Base-by-base conservation (phyloP, 35 echinoderm and acorn worm genomes). In the Acanthaster planci region DNA sequence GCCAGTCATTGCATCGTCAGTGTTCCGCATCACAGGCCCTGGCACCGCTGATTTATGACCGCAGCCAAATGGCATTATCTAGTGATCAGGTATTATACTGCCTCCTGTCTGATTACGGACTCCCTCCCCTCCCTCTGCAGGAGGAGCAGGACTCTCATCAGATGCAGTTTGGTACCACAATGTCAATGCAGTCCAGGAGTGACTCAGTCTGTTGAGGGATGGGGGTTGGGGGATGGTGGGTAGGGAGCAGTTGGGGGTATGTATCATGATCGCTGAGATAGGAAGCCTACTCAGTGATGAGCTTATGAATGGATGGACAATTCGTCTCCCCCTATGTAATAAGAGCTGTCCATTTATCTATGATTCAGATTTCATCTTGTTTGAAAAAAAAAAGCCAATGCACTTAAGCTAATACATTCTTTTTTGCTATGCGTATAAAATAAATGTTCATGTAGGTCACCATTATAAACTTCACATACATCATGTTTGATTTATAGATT, bases 101-200 rank as follows among this genome's bases (percentile, higher is more conserved):
- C n/a, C n/a, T n/a, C n/a, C n/a, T n/a, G 64, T 72, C 64, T 72
- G 64, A 72, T 72, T 72, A 72, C 64, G 29, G 64, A 72, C 64
- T 34, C 34, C 34, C 64, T 72, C 64, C 30, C 64, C 23, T 72
- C 30, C 64, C 64, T 31, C 23, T 14, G 42, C 12, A 4, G 4
- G 4, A 12, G 12, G 4, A 6, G 4, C 42, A 47, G 42, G 42
- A 47, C 12, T 47, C 42, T 47, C 42, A 47, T 47, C 42, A 47
- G 42, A 6, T 6, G 42, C 42, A 4, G 42, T 47, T 47, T 47
- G 42, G 42, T 6, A 6, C 42, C 42, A 47, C 4, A 47, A 47
- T 47, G 42, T 6, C 42, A n/a, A 72, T 72, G 64, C 64, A 29
- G 34, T 35, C 12, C 42, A 47, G 12, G 42, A 47, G 34, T 72